Percentiles rank a stretch among this genome's conserved stretches.
These are phyloP conservation scores for Caenorhabditis auriculariae DNA, from an alignment of 2,888 invertebrate genomes.

Conservation along the genomic window DNA sequence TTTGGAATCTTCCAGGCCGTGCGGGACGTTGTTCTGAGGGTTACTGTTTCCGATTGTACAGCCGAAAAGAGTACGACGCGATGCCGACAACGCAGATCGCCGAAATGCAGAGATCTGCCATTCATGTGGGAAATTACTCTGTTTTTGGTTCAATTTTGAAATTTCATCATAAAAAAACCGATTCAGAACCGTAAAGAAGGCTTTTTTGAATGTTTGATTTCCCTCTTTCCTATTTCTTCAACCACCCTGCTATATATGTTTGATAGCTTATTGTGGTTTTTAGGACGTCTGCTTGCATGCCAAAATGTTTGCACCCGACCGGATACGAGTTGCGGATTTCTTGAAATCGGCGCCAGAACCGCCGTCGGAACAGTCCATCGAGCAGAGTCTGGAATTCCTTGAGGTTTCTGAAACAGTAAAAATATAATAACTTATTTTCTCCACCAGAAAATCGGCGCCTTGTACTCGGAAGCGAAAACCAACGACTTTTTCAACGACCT, in stretches of 20 bases:
- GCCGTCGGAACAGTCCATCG: slow-evolving; percentile 77
- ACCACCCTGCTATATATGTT: not conserved
- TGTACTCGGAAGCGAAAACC: slow-evolving; percentile 1
- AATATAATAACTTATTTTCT: too few species aligned
- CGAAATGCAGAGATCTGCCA: slow-evolving; percentile 82
- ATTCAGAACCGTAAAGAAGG: too few species aligned
- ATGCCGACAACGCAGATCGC: slow-evolving; percentile 79
- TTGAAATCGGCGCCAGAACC: slow-evolving; percentile 82
- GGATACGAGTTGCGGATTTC: slow-evolving; percentile 80
- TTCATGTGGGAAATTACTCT: slow-evolving; percentile 73
- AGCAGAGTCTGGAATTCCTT: slow-evolving; percentile 74
- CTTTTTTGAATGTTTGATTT: too few species aligned
- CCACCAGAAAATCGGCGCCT: slow-evolving; percentile 4
- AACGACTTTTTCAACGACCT: not conserved
- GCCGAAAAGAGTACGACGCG: slow-evolving; percentile 73
- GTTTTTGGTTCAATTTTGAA: slow-evolving; percentile 1
- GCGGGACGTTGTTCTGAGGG: slow-evolving; percentile 84
- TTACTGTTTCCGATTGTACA: slow-evolving; percentile 83
- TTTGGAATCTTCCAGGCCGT: slow-evolving; percentile 66
- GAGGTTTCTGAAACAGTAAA: too few species aligned
- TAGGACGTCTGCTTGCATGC: slow-evolving; percentile 71
- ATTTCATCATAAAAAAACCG: slow-evolving; percentile 1
- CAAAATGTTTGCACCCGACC: slow-evolving; percentile 78
- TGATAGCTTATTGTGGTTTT: slow-evolving; percentile 4
- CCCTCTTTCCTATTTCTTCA: not conserved